phyloP scores from a whole-genome alignment of 2,113 vertebrate species.

The Micromys minutus region DNA sequence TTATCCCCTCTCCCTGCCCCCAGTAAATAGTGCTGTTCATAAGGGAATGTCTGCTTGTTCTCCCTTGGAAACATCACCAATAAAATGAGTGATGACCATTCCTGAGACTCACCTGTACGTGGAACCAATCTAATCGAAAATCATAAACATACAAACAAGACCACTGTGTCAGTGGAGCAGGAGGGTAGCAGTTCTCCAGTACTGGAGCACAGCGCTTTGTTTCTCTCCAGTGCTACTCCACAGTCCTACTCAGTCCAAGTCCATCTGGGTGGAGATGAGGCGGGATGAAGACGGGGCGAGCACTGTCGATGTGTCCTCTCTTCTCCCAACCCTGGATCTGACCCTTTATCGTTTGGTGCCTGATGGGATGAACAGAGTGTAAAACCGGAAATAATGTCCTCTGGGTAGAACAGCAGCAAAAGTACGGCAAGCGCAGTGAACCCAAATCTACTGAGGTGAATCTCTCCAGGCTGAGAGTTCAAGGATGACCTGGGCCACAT shows the following conservation, averaged over 20 bases:
- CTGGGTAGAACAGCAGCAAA: neutral
- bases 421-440: too few relatives aligned
- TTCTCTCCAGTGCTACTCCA: neutral
- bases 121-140: slow-evolving; percentile 56
- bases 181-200: neutral
- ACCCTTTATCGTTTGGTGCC: neutral
- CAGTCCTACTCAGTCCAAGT: neutral
- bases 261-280: neutral
- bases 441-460: neutral
- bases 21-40: slow-evolving; percentile 57
- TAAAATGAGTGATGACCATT: neutral
- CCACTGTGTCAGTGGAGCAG: neutral
- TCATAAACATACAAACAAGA: neutral
- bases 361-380: neutral
- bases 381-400: neutral
- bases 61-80: slow-evolving; percentile 60
- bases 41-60: slow-evolving; percentile 47
- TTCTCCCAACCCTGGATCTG: neutral
- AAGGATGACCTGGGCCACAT: neutral
- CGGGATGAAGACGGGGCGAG: neutral
- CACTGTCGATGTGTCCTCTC: neutral
- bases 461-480: neutral
- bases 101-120: slow-evolving; percentile 49
- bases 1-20: neutral
- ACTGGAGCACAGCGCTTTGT: neutral